Base-by-base conservation (phyloP, 2,888 invertebrate species). In the Eurois occulta region DNA sequence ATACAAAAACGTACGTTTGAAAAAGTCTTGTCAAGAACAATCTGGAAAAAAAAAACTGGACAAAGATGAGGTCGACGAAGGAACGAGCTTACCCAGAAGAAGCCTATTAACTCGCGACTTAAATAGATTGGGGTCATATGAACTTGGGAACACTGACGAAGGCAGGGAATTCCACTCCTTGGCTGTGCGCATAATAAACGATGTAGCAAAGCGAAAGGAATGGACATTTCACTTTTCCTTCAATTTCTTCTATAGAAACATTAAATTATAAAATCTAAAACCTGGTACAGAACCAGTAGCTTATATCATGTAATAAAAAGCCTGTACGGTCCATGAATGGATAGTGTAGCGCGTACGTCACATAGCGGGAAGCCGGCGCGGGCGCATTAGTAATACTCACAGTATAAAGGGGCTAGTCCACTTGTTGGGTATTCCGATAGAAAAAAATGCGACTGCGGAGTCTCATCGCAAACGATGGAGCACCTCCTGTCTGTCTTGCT, bases 291-390 rank as follows among this genome's bases (percentile, higher is more conserved):
- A 85, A 85, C 79, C 65, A 48, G 86, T 80, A 71, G 18, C 62
- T 79, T 86, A 86, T 77, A 80, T 75, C 75, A 83, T 43, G 67
- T 70, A 38, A 73, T 79, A 85, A 86, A 88, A 88, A 88, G 73
- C 81, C 83, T 74, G 83, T 65, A 68, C 82, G 73, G 72, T 66
- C 91, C 91, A 89, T 92, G 91, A 91, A 91, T 91, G 91, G 90
- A 79, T 81, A 77, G 66, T 81, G 80, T 82, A 89, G 89, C 62
- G 43, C 79, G 80, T 80, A 90, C 91, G 90, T 91, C 90, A 89
- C 89, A 86, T 85, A 91, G 89, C 93, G 92, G 92, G 91, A 93
- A 92, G 91, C 91, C 81, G 81, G 83, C 88, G 88, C 86, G 86
- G 80, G 75, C 78, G 75, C 87, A 86, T 86, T 80, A 79, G 81